Conservation (phyloP, 1,140 invertebrate species). For the Drosophila ambigua region DNA sequence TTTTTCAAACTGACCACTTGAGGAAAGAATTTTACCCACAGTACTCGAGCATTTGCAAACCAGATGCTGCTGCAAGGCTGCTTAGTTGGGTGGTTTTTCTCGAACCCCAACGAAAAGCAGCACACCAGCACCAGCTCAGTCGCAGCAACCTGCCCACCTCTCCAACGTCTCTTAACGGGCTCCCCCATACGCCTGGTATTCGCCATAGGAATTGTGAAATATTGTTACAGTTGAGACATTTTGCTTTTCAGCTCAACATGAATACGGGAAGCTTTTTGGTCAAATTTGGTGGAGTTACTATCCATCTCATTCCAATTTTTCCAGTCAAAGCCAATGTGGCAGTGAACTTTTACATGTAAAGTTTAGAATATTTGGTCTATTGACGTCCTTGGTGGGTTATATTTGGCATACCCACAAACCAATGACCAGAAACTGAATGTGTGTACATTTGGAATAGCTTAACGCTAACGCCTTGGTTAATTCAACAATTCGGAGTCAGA, state of each 20-base stretch:
- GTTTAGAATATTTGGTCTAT: no score
- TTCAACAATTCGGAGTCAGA: conserved; percentile 29
- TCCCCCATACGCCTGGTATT: conserved; percentile 24
- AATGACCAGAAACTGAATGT: no score
- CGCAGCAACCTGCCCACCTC: conserved; percentile 8
- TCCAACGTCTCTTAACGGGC: conserved; percentile 2
- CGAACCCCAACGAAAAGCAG: conserved; percentile 9
- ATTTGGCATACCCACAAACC: conserved; percentile 1
- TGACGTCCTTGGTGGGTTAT: conserved; percentile 25
- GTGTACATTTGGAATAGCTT: conserved; percentile 15
- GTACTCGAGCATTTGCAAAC: conserved; percentile 14
- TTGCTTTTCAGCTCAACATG: not conserved
- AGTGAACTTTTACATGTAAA: not conserved
- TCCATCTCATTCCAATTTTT: no score
- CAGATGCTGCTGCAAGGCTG: conserved; percentile 19
- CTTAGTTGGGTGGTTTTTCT: conserved; percentile 35
- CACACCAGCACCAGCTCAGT: conserved; percentile 3
- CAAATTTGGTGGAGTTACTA: no score
- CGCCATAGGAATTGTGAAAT: conserved; percentile 41
- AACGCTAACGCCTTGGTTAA: conserved; percentile 28
- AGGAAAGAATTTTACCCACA: conserved; percentile 8
- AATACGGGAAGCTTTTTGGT: no score
- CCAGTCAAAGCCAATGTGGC: no score
- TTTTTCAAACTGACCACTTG: conserved; percentile 3
- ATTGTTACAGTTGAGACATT: conserved; percentile 42